Base-by-base conservation (phyloP, 2,797 vertebrate species). In the Sebastes steindachneri region DNA sequence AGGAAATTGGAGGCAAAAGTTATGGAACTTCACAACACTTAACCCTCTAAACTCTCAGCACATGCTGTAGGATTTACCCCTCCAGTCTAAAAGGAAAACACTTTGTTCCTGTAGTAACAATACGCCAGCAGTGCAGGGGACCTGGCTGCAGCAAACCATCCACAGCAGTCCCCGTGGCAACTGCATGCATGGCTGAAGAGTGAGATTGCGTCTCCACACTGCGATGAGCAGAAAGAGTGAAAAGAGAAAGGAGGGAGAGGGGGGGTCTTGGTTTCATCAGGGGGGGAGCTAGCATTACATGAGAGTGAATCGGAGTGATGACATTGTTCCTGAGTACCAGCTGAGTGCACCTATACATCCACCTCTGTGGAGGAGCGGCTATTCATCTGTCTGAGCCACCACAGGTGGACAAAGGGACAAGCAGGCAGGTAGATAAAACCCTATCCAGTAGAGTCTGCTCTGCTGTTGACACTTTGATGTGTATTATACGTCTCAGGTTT, bases 291-390 rank as follows among this genome's bases (percentile, higher is more conserved):
- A 92, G 80, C 84, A 8, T 96, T 96, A 95, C 95, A 93, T 64
- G 89, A 89, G 85, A 86, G 84, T 82, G 91, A 93, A 93, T 90
- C 72, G 73, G 88, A 88, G 92, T 94, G 95, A 95, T 95, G 94
- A 95, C 94, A 94, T 91, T 90, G 93, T 93, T 88, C 88, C 89
- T 69, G 58, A 79, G 91, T 41, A 86, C 58, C 93, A 90, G 85
- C 84, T 89, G 85, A 92, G 84, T 88, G 91, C 87, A 88, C 89
- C 89, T 86, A 68, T 91, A 89, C 86, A 86, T 85, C 67, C 12
- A 59, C 69, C 82, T 62, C 54, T 77, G 74, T 48, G 77, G 76
- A 75, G 77, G 82, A 84, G 41, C 35, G 79, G 82, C 85, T 67
- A 81, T 89, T 92, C 90, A 90, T 86, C 86, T 79, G 84, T 82